Base-by-base conservation (phyloP, 2,797 vertebrate species). In the Rhynchotus rufescens region DNA sequence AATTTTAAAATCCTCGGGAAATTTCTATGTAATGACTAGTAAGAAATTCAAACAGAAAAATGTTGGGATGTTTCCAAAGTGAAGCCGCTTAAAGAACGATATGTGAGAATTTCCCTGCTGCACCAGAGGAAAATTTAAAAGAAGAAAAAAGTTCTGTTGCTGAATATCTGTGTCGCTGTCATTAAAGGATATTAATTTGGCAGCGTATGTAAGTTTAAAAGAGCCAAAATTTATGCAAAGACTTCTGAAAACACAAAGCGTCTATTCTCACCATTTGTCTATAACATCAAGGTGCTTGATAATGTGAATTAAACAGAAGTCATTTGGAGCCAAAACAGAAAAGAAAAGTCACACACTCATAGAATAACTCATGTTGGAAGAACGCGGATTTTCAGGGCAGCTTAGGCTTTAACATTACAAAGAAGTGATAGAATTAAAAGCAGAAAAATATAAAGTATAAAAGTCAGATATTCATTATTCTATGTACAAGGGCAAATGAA, bases 401-500 rank as follows among this genome's bases (percentile, higher is more conserved):
- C 23, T 51, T 51, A 67, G 79, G 82, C 15, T 71, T 67, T 71
- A 40, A 17, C 66, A 28, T n/a, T 78, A 59, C 36, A 65, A 52
- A 34, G 26, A 75, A 89, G 25, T 44, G 25, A 44, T 20, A 75
- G 23, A 73, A 76, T 79, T 62, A 26, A 71, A 71, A 79, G 60
- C 71, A 89, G 45, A 44, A 78, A 47, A 77, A 88, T 86, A 83
- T n/a, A 12, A 90, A 92, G 89, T 84, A 54, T 85, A 92, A 51
- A 73, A 91, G 80, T 86, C 47, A 30, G 3, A 60, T 89, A 85
- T 75, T 96, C 59, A 67, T 95, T 6, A 4, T 91, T 95, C 89
- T 73, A 60, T 86, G 80, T 76, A 94, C 76, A 94, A 95, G 94
- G 94, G 90, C 92, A 96, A 89, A 73, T 94, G 60, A 93, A 87